phyloP scores from a whole-genome alignment of 2,113 vertebrate genomes.

The Chauna torquata region DNA sequence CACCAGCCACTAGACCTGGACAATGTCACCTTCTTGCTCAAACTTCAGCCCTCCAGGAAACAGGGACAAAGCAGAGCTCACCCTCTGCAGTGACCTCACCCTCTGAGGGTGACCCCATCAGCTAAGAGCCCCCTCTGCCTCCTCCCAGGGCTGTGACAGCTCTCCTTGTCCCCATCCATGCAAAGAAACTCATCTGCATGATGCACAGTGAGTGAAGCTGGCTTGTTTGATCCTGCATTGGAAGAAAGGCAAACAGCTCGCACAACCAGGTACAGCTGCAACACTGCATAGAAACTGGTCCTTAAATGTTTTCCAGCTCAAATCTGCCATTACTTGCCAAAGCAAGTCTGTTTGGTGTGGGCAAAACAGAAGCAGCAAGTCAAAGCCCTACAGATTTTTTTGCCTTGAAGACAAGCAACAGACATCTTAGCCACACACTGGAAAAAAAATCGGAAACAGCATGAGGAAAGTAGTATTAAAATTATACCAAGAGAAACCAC shows the following conservation, averaged over 20 bases:
- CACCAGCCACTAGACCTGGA: neutral
- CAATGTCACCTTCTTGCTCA: accelerated
- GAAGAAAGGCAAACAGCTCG: neutral
- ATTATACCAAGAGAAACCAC: neutral
- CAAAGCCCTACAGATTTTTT: neutral
- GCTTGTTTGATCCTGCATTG: too few relatives aligned
- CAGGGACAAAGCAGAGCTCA: accelerated
- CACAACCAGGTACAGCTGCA: too few relatives aligned
- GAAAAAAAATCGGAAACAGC: accelerated
- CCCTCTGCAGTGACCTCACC: neutral
- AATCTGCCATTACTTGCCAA: too few relatives aligned
- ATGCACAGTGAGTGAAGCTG: neutral
- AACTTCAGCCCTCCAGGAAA: neutral
- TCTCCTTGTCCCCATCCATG: accelerated
- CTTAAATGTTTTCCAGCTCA: neutral
- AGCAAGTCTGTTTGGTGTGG: neutral
- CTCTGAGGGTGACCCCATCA: neutral
- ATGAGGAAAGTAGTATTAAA: neutral
- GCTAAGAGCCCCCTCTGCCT: neutral
- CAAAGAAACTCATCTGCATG: neutral
- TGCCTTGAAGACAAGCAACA: neutral
- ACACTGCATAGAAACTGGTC: accelerated
- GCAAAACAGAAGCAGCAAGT: neutral
- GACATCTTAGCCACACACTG: accelerated
- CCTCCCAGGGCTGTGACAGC: too few relatives aligned